Evolutionary conservation across 2,797 vertebrate species (phyloP).

Genomic region (Coranthus polyacanthus): DNA sequence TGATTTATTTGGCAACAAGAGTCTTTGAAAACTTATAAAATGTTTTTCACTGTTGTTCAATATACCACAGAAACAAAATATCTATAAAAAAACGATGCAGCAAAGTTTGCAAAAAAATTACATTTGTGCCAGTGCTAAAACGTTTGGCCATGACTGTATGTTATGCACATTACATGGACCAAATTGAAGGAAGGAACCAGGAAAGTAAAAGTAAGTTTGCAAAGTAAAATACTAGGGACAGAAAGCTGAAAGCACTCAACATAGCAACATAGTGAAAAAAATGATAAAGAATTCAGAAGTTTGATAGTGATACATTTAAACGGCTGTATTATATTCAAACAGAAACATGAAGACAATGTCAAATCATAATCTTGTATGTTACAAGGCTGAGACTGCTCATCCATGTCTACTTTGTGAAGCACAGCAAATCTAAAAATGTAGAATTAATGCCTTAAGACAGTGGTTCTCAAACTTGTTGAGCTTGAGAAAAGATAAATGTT

Average conservation of each 20-base stretch:
- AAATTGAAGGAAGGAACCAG: conserved; percentile 31
- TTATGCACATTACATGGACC: conserved; percentile 40
- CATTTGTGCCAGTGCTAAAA: too few relatives aligned
- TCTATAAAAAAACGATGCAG: too few relatives aligned
- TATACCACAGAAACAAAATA: too few relatives aligned
- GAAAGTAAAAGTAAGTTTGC: conserved; percentile 25
- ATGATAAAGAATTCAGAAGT: too few relatives aligned
- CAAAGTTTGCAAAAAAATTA: too few relatives aligned
- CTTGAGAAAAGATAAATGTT: too few relatives aligned
- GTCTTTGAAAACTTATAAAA: too few relatives aligned
- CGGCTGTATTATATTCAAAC: conserved; percentile 20
- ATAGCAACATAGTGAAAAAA: too few relatives aligned
- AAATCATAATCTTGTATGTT: conserved; percentile 31
- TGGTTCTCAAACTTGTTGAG: too few relatives aligned
- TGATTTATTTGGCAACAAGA: too few relatives aligned
- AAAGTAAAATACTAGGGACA: conserved; percentile 40
- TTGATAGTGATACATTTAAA: conserved; percentile 28
- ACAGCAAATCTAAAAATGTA: conserved; percentile 35
- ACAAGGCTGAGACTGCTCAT: conserved; percentile 5
- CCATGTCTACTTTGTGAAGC: conserved; percentile 30
- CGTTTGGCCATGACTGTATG: too few relatives aligned
- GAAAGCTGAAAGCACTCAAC: conserved; percentile 25
- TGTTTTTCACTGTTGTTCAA: too few relatives aligned
- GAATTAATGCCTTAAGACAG: conserved; percentile 56
- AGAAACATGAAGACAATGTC: conserved; percentile 28